These are phyloP conservation scores for Aulostomus chinensis DNA, from an alignment of 2,797 vertebrate genomes.

Conservation along the genomic window DNA sequence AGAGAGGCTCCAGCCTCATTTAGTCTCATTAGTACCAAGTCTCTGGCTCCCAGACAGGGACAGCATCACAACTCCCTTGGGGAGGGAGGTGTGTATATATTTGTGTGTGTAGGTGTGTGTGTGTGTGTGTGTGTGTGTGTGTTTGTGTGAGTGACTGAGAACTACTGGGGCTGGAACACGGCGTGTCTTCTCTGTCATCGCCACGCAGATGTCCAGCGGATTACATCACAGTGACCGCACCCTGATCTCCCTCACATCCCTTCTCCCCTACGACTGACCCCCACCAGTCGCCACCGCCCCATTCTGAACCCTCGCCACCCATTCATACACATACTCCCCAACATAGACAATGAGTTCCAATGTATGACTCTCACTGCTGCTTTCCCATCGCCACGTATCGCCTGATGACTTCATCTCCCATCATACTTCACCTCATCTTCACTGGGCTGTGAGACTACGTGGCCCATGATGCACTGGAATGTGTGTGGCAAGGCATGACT, in stretches of 20 bases:
- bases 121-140: conserved; percentile 8
- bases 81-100: conserved; percentile 24
- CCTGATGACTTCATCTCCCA: conserved; percentile 66
- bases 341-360: conserved; percentile 61
- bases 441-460: conserved; percentile 37
- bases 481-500: conserved; percentile 14
- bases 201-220: conserved; percentile 73
- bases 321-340: conserved; percentile 44
- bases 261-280: conserved; percentile 24
- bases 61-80: conserved; percentile 44
- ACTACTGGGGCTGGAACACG: conserved; percentile 49
- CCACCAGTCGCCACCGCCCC: conserved; percentile 4
- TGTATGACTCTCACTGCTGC: conserved; percentile 52
- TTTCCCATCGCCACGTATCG: conserved; percentile 48
- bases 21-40: conserved; percentile 75
- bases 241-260: conserved; percentile 59
- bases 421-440: conserved; percentile 64
- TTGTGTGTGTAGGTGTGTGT: conserved; percentile 21
- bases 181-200: conserved; percentile 68
- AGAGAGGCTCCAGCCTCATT: conserved; percentile 69
- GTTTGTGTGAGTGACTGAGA: conserved; percentile 20
- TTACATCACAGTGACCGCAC: conserved; percentile 76
- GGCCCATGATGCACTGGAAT: conserved; percentile 48
- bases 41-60: conserved; percentile 61
- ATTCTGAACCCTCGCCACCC: conserved; percentile 25